Percentiles rank a stretch among this genome's conserved stretches.
These are phyloP conservation scores for Salvelinus alpinus DNA, from an alignment of 2,113 vertebrate species.

Conservation along the genomic window DNA sequence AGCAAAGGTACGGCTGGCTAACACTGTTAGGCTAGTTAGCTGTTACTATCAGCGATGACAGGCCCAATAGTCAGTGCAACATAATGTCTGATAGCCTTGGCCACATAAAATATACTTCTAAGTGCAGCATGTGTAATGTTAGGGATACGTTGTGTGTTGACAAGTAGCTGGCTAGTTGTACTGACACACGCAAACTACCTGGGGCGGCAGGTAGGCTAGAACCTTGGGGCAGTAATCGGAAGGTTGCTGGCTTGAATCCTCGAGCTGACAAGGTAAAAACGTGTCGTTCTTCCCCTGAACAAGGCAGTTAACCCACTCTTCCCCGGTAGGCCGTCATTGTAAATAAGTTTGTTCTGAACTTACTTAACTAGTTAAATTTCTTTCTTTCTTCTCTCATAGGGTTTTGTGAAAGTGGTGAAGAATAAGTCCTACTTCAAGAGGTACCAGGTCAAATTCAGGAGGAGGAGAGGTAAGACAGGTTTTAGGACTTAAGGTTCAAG, in stretches of 20 bases:
- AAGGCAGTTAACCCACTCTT: too few relatives aligned
- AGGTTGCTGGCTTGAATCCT: too few relatives aligned
- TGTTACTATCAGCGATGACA: background rate
- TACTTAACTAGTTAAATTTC: too few relatives aligned
- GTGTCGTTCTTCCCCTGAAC: too few relatives aligned
- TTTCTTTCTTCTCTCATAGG: constrained; percentile 67
- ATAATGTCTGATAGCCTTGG: background rate
- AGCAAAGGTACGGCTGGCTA: too few relatives aligned
- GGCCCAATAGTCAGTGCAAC: background rate
- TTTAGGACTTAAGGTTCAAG: too few relatives aligned
- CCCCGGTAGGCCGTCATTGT: too few relatives aligned
- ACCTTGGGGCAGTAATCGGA: too few relatives aligned
- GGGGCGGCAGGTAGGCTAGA: too few relatives aligned
- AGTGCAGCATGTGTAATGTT: constrained; percentile 5
- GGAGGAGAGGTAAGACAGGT: constrained; percentile 85
- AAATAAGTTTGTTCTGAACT: too few relatives aligned
- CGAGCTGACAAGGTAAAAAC: too few relatives aligned
- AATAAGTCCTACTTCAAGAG: constrained; percentile 99
- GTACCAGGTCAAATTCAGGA: constrained; percentile 98
- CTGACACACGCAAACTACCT: background rate
- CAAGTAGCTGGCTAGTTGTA: background rate
- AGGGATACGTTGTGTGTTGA: background rate
- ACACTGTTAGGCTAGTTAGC: background rate
- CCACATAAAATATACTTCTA: background rate
- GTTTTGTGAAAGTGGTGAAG: constrained; percentile 99